Evolutionary conservation across 2,113 vertebrate genomes (phyloP).

Genomic region (Pelecanoides urinatrix): DNA sequence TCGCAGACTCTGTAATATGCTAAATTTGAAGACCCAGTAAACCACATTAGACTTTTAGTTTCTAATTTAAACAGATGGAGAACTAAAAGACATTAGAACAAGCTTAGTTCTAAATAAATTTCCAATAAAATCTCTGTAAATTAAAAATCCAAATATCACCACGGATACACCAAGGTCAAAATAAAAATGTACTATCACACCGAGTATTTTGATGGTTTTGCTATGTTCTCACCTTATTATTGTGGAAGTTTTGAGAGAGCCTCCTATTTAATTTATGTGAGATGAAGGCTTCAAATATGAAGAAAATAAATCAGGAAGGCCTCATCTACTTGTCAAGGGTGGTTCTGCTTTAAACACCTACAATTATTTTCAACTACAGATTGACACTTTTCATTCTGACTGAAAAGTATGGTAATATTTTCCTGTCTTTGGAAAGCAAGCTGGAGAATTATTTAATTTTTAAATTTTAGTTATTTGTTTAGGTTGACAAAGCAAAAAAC

Average conservation of each 20-base stretch:
- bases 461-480: neutral
- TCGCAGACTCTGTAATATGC: slow-evolving; percentile 86
- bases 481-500: neutral
- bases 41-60: neutral
- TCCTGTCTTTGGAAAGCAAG: neutral
- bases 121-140: neutral
- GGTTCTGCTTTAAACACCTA: neutral
- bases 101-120: neutral
- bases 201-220: neutral
- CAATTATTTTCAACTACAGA: neutral
- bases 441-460: neutral
- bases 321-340: neutral
- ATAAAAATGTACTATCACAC: neutral
- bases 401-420: neutral
- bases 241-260: neutral
- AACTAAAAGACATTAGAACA: neutral
- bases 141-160: neutral
- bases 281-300: neutral
- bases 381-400: neutral
- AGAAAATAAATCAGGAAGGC: neutral
- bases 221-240: neutral
- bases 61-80: neutral
- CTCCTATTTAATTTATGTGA: neutral
- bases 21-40: slow-evolving; percentile 58
- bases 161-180: neutral